phyloP scores from a whole-genome alignment of 2,888 invertebrate genomes.

The Serrognathus titanus region DNA sequence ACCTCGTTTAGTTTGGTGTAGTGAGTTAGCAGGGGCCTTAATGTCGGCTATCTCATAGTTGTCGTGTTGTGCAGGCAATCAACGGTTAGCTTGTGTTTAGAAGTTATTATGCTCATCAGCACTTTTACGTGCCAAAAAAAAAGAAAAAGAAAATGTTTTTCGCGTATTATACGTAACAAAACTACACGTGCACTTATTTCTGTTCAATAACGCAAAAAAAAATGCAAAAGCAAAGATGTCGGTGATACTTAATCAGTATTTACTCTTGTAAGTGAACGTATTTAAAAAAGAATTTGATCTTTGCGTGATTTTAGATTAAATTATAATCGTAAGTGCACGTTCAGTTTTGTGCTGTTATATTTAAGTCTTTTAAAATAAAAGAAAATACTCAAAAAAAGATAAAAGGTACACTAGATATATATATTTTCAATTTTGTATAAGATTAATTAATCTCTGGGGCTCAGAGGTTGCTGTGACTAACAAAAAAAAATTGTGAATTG shows the following conservation, averaged over 20 bases:
- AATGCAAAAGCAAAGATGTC: too few relatives aligned
- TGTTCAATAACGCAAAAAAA: too few relatives aligned
- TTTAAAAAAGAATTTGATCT: too few relatives aligned
- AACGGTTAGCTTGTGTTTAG: slow-evolving; percentile 43
- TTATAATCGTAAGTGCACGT: neutral
- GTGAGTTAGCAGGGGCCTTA: slow-evolving; percentile 49
- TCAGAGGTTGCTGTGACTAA: slow-evolving; percentile 25
- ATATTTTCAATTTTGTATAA: slow-evolving; percentile 36
- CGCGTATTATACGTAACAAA: too few relatives aligned
- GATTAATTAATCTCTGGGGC: slow-evolving; percentile 17
- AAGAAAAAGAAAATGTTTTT: too few relatives aligned
- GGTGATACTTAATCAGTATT: too few relatives aligned
- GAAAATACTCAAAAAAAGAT: slow-evolving; percentile 18
- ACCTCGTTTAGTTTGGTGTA: slow-evolving; percentile 28
- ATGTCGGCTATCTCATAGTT: slow-evolving; percentile 48
- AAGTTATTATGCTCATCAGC: slow-evolving; percentile 10
- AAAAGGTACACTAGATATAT: slow-evolving; percentile 28
- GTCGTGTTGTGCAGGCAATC: slow-evolving; percentile 51
- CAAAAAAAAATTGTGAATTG: slow-evolving; percentile 15
- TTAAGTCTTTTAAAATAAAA: slow-evolving; percentile 2
- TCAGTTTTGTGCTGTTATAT: neutral
- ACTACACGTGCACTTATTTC: too few relatives aligned
- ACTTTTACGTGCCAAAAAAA: slow-evolving; percentile 1
- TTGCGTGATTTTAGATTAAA: neutral
- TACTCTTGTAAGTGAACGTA: too few relatives aligned